Base-by-base conservation (phyloP, 2,797 vertebrate species). In the Dendrocincla fuliginosa region DNA sequence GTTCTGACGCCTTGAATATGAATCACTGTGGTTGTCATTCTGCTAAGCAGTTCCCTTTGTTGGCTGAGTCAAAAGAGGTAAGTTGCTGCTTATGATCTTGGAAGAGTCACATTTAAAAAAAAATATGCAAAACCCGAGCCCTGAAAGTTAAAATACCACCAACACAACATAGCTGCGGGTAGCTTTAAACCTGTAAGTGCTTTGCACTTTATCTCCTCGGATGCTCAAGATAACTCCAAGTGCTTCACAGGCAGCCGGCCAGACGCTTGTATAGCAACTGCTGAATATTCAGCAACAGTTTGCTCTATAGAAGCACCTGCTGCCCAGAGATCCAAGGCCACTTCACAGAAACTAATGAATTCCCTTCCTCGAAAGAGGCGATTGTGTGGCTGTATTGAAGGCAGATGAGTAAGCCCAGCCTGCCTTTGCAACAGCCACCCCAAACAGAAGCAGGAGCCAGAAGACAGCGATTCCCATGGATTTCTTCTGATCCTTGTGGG, bases 281-380 rank as follows among this genome's bases (percentile, higher is more conserved):
- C 33, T 96, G 91, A 96, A 95, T 96, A 94, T 96, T 94, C 95
- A 97, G 94, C 92, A 96, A 92, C 84, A 91, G 69, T 92, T 94
- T 86, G 92, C 85, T 96, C 92, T 94, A 84, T 89, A 88, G 87
- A 78, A 90, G 93, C 95, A 97, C 96, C 96, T 96, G 95, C 94
- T 93, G 89, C 94, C 95, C 87, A 28, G 68, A 89, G 85, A 95
- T 86, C 85, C 77, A 71, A 76, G 82, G 93, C 89, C 87, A 95
- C 89, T 95, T 73, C 91, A 85, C 89, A 93, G 56, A 89, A 90
- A 87, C 70, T 82, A 92, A 94, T 76, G 76, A 93, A 96, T 94
- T 91, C 92, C 61, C 67, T 86, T 73, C 84, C 91, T 90, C 23
- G 23, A 84, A 95, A 93, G 92, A 75, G 44, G 49, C 69, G 52